Conservation (phyloP, 2,113 vertebrate genomes). For the Desmodus rotundus region DNA sequence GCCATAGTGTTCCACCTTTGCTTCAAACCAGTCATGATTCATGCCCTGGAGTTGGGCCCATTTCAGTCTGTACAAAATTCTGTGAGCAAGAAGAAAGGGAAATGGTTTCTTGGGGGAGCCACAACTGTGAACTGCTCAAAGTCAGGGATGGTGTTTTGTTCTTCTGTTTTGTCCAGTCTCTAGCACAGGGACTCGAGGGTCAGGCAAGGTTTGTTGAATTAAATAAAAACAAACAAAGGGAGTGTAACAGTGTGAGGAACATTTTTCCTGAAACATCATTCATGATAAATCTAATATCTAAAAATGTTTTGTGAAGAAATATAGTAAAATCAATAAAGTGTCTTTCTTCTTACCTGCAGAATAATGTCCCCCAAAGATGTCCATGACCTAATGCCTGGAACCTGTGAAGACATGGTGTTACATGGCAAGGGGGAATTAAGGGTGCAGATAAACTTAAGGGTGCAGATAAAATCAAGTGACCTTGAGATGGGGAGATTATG, state of each 20-base stretch:
- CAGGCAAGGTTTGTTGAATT: background rate
- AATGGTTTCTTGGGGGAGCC: background rate
- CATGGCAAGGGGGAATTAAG: background rate
- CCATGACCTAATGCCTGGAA: background rate
- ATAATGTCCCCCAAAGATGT: background rate
- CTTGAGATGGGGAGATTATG: background rate
- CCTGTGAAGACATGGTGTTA: background rate
- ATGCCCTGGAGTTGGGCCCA: background rate
- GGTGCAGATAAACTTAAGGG: background rate
- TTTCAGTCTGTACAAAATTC: background rate
- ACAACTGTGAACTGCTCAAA: background rate
- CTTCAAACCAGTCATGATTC: background rate
- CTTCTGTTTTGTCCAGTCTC: background rate
- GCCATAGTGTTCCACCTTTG: background rate
- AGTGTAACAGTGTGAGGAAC: background rate
- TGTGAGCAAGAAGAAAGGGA: background rate
- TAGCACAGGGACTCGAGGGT: background rate
- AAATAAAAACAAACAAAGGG: background rate
- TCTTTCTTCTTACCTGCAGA: background rate
- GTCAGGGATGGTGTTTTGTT: background rate
- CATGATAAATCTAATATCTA: background rate
- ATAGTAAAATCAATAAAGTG: constrained; percentile 16
- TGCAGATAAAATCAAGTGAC: background rate
- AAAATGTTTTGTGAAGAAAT: constrained; percentile 39
- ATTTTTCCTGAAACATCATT: background rate